A percentile compares a stretch with the other conserved stretches of the same genome.
Evolutionary conservation across 2,888 invertebrate species (phyloP).

Genomic region (Lepidonotus clava): DNA sequence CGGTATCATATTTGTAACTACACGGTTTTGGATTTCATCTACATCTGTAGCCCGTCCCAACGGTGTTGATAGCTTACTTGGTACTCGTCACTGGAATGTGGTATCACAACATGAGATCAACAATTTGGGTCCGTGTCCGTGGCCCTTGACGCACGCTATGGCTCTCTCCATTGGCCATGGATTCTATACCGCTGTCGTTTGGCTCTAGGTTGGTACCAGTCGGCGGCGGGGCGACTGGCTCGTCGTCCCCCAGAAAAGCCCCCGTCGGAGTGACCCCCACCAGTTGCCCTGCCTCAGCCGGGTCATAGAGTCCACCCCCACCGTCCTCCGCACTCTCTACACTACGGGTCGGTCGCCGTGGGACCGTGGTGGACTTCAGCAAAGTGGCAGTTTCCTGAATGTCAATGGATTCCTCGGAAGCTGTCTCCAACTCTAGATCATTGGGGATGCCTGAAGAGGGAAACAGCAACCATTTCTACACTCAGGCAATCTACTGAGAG

Average conservation of each 20-base stretch:
- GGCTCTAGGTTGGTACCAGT: neutral
- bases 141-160: neutral
- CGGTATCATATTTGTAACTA: no score
- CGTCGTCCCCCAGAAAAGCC: neutral
- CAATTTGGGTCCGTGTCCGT: neutral
- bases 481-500: neutral
- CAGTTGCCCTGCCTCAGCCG: no score
- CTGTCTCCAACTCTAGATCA: conserved; percentile 44
- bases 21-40: no score
- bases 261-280: neutral
- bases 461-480: conserved; percentile 30
- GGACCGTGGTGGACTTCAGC: neutral
- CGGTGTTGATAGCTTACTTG: no score
- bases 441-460: conserved; percentile 42
- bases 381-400: conserved; percentile 34
- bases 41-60: no score
- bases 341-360: neutral
- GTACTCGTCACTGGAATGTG: no score
- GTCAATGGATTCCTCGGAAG: conserved; percentile 46
- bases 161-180: neutral
- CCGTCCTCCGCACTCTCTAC: neutral
- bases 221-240: neutral
- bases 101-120: conserved; percentile 45
- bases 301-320: neutral
- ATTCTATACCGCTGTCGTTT: neutral